Evolutionary conservation across 2,113 vertebrate species (phyloP).

Genomic region (Panthera tigris): DNA sequence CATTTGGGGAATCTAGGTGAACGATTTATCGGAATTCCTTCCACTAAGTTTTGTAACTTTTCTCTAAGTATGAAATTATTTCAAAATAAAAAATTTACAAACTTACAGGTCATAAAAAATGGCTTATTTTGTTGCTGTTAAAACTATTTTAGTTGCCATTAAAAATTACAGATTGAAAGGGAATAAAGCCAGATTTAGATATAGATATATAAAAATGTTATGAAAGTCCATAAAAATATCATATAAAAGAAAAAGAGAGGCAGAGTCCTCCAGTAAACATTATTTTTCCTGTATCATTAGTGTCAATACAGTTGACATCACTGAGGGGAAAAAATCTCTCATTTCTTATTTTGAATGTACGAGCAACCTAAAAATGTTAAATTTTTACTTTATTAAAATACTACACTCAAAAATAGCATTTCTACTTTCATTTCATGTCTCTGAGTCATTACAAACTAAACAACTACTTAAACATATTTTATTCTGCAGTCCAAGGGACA

Average conservation of each 20-base stretch:
- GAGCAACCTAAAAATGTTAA: background rate
- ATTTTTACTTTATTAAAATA: slow-evolving; percentile 18
- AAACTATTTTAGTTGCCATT: background rate
- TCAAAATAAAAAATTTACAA: background rate
- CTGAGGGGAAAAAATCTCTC: background rate
- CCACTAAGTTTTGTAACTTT: background rate
- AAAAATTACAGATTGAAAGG: background rate
- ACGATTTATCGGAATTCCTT: background rate
- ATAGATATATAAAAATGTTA: background rate
- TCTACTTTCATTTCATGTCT: background rate
- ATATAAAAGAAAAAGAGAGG: background rate
- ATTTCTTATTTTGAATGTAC: slow-evolving; percentile 1
- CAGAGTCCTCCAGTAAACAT: background rate
- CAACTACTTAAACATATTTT: background rate
- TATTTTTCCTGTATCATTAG: background rate
- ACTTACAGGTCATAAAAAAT: background rate
- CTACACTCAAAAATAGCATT: background rate
- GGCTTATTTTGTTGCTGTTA: background rate
- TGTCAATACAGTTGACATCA: background rate
- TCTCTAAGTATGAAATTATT: background rate
- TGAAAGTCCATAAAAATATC: background rate
- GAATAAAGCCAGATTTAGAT: background rate
- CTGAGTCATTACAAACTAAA: background rate
- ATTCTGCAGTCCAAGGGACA: background rate
- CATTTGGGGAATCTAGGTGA: background rate